Base-by-base conservation (phyloP, 2,888 invertebrate genomes). In the Apamea epomidion region DNA sequence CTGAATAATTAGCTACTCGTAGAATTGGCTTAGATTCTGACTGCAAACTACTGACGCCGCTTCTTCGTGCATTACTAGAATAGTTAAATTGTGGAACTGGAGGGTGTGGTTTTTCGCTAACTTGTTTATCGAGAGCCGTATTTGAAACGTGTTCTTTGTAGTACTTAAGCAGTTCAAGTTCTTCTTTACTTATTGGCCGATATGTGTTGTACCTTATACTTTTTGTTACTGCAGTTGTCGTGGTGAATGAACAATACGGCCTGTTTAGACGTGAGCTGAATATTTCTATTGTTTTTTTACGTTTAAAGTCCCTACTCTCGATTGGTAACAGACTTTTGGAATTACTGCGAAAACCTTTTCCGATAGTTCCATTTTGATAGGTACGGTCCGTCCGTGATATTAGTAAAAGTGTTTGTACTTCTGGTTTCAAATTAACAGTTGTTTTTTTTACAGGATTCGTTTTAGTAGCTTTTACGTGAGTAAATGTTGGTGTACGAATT, bases 191-290 rank as follows among this genome's bases (percentile, higher is more conserved):
- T 7, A 89, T 88, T 29, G 95, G 93, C 87, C 92, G 90, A 75
- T 94, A 95, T 16, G 94, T 94, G 84, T 95, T 95, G 78, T 95
- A 95, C 83, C 87, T 93, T 72, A 93, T 88, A 29, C 29, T 84
- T 76, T 84, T 87, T 25, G 84, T 85, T 5, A 76, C 83, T 1
- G 81, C 68, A 68, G 60, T 69, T 12, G 25, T 7, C 7, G 83
- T 76, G 4, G 60, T 25, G 10, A 21, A 37, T 51, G 70, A 42
- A 32, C 37, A 32, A 78, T 65, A 6, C 5, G 60, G 58, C 14
- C 58, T 78, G 12, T 78, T 67, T 37, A 87, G 1, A 12, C 78
- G 73, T 45, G 90, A 78, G 67, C 85, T 86, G 14, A 69, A 81
- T 67, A 88, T 85, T 60, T 82, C 62, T 2, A 81, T 54, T 16